Base-by-base conservation (phyloP, 2,113 vertebrate species). In the Lampris incognitus region DNA sequence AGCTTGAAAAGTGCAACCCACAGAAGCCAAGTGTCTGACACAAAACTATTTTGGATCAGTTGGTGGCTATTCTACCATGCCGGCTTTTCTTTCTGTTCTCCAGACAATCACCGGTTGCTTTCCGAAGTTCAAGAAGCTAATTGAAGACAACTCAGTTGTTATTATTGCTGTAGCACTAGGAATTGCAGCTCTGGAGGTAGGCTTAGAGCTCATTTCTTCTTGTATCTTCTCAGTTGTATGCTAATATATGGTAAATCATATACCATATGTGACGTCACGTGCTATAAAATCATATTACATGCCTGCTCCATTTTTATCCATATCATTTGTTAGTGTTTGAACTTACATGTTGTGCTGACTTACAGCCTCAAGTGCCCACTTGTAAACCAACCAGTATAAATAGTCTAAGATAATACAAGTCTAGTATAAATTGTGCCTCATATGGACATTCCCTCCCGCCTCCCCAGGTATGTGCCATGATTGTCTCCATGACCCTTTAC, bases 171-270 rank as follows among this genome's bases (percentile, higher is more conserved):
- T 95, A 7, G 93, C 92, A 1, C 71, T 95, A 8, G 94, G 90
- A 24, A 94, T 95, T 11, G 93, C 92, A 9, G 91, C 36, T 9
- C 83, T 96, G 55, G 94, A 96, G 95, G 95, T 95, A 94, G 5
- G 40, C 48, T 3, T 24, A 24, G 24, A 24, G 24, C 24, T 24
- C 24, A 24, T 24, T 24, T 24, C 24, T 24, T 24, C 24, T 24
- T 24, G 24, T 24, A 24, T 24, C 24, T 24, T 24, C 24, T 24
- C 24, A 24, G 24, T 24, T 24, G 24, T 24, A 24, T 24, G 24
- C 24, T 24, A 24, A 24, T 24, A 24, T 24, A 24, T 24, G 24
- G 24, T 24, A 24, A 24, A 24, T 24, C 24, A 24, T 24, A 24
- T 24, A 24, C 24, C 24, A 24, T 24, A 24, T 24, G 24, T 24